A percentile compares a stretch with the other conserved stretches of the same genome.
These are phyloP conservation scores for Centropristis striata DNA, from an alignment of 2,113 vertebrate genomes.

Conservation along the genomic window DNA sequence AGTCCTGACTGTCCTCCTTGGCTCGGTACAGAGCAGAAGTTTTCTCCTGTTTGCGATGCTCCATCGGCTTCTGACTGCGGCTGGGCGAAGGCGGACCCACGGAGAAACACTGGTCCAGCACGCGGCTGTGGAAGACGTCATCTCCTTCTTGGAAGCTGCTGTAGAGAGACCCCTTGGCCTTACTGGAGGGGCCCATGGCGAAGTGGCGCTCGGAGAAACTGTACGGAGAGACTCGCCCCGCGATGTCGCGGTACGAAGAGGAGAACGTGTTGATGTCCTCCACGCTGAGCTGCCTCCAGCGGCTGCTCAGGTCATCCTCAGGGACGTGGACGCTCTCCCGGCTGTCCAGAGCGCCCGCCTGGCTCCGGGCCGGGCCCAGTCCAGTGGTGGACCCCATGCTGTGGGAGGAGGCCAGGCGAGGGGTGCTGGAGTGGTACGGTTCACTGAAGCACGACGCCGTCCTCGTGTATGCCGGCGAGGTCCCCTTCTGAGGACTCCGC, in stretches of 20 bases:
- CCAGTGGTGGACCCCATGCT: conserved; percentile 84
- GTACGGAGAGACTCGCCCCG: conserved; percentile 87
- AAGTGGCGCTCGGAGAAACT: conserved; percentile 91
- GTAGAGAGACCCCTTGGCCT: conserved; percentile 89
- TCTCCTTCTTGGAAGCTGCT: conserved; percentile 94
- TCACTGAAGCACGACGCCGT: conserved; percentile 91
- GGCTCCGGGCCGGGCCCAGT: conserved; percentile 56
- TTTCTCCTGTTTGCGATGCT: conserved; percentile 86
- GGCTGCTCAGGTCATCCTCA: conserved; percentile 87
- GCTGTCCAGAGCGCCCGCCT: conserved; percentile 48
- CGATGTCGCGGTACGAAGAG: conserved; percentile 84
- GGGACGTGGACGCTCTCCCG: conserved; percentile 74
- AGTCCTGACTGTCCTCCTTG: conserved; percentile 89
- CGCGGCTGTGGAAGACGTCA: conserved; percentile 88
- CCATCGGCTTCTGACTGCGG: conserved; percentile 83
- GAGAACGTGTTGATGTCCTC: conserved; percentile 92
- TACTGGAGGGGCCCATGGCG: conserved; percentile 80
- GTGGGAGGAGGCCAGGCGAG: conserved; percentile 86
- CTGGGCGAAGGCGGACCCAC: conserved; percentile 77
- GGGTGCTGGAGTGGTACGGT: conserved; percentile 87
- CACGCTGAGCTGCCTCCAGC: conserved; percentile 92
- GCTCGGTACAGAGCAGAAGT: conserved; percentile 83
- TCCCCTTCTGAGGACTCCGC: conserved; percentile 85
- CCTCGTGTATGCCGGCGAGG: conserved; percentile 86
- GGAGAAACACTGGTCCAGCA: conserved; percentile 89